Evolutionary conservation across 1,140 invertebrate species (phyloP), one percentile per base, ranked within the genome.

Genomic region (Drosophila cardini): DNA sequence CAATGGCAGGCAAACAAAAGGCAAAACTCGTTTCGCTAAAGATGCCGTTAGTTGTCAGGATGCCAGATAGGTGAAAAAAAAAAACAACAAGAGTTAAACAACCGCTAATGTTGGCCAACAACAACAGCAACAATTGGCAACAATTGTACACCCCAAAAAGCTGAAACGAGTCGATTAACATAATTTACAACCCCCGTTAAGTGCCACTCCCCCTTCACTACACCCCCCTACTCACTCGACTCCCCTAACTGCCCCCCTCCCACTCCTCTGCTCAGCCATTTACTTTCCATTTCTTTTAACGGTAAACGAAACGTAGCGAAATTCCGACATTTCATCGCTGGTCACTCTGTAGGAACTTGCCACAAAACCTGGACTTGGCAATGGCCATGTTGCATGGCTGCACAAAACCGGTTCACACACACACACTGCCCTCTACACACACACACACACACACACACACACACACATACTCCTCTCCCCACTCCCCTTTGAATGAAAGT

Each of bases 211-310:
- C 2, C 26, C 30, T 50, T 34, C 4, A 2, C 38, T 10, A 40
- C 38, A 40, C 11, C 48, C 16, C 5, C 7, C 5, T 2, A 21
- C 58, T 13, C 7, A 43, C 26, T 52, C 57, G 26, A 34, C 42
- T 43, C 40, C 36, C 21, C 32, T 34, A 16, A 6, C 52, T 36
- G 43, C 11, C 10, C 55, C 57, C 65, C 57, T 8, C 7, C 7
- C 34, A 36, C 21, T 26, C 21, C 21, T 4, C n/a, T n/a, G 7
- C 30, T 30, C 52, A 61, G 45, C 63, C 62, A 69, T 70, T 81
- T 87, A 87, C 83, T 87, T 87, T 87, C 83, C 83, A 87, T 87
- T 87, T 87, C 83, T 42, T 84, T 80, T 84, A 89, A 87, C 83
- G 79, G 83, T 86, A 87, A 74, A 70, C 36, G 57, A 56, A 57